These are phyloP conservation scores for Eustalomyia histrio DNA, from an alignment of 2,888 invertebrate genomes.

Conservation along the genomic window DNA sequence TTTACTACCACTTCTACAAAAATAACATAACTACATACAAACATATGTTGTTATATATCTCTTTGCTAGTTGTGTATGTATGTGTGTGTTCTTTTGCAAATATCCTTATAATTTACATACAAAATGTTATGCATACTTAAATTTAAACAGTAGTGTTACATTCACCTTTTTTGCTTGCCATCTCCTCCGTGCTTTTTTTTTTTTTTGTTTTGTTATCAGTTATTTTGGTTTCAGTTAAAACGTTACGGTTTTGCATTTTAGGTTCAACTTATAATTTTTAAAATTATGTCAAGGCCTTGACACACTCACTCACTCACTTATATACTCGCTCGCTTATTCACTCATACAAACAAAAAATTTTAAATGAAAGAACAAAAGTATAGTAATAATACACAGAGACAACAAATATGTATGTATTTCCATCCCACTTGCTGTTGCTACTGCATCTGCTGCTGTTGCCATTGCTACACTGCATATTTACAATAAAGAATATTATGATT, in stretches of 20 bases:
- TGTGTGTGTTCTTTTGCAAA: background rate
- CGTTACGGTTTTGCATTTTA: conserved; percentile 38
- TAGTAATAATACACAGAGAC: conserved; percentile 54
- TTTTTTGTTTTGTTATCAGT: background rate
- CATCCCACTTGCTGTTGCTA: background rate
- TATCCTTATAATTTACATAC: conserved; percentile 4
- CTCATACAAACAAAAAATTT: conserved; percentile 10
- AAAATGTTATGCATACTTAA: conserved; percentile 34
- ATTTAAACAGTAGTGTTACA: conserved; percentile 56
- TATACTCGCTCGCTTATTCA: background rate
- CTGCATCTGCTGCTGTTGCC: conserved; percentile 15
- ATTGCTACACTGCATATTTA: conserved; percentile 42
- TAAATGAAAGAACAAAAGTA: conserved; percentile 32
- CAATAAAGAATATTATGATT: conserved; percentile 43
- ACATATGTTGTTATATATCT: background rate
- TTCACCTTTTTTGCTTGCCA: conserved; percentile 51
- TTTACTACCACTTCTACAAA: background rate
- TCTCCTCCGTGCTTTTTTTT: too few species aligned
- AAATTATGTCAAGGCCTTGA: conserved; percentile 65
- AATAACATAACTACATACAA: conserved; percentile 1
- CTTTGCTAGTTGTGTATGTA: background rate
- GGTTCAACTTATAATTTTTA: conserved; percentile 42
- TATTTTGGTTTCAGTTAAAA: conserved; percentile 15
- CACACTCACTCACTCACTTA: conserved; percentile 43
- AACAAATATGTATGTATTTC: conserved; percentile 52